These are phyloP conservation scores for Buceros bicornis DNA, from an alignment of 2,797 vertebrate genomes.

Conservation along the genomic window DNA sequence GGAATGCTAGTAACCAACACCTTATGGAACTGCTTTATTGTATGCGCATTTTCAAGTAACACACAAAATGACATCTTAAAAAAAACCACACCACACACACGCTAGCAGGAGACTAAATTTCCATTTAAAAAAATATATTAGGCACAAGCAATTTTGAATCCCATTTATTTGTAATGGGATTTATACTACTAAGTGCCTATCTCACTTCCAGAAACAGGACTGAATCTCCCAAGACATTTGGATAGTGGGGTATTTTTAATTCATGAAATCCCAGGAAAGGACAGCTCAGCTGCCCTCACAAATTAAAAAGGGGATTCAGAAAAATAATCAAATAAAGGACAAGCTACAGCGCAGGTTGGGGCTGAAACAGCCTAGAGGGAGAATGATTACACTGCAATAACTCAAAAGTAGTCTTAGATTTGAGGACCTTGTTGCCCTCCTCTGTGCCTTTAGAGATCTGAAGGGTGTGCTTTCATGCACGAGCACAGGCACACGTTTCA, in stretches of 20 bases:
- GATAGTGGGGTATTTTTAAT: background rate
- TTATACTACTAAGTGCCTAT: background rate
- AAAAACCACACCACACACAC: background rate
- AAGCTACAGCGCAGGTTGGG: background rate
- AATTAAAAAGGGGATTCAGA: background rate
- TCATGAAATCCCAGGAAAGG: background rate
- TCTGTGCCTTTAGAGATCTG: background rate
- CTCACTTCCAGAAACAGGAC: background rate
- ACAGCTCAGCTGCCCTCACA: background rate
- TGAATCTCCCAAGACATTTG: background rate
- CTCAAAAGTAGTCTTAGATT: background rate
- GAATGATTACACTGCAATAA: background rate
- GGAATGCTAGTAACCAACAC: background rate
- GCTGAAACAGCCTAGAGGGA: background rate
- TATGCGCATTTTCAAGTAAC: background rate
- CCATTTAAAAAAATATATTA: background rate
- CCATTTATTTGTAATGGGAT: constrained; percentile 21
- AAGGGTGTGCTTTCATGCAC: background rate
- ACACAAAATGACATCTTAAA: background rate
- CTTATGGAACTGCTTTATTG: background rate
- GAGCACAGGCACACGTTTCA: background rate
- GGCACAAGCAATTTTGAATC: background rate
- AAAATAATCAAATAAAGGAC: background rate
- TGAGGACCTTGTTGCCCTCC: background rate
- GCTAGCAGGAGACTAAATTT: background rate